Percentiles rank a stretch among this genome's conserved stretches.
phyloP scores from a whole-genome alignment of 2,797 vertebrate genomes.

The Rhynchotus rufescens region DNA sequence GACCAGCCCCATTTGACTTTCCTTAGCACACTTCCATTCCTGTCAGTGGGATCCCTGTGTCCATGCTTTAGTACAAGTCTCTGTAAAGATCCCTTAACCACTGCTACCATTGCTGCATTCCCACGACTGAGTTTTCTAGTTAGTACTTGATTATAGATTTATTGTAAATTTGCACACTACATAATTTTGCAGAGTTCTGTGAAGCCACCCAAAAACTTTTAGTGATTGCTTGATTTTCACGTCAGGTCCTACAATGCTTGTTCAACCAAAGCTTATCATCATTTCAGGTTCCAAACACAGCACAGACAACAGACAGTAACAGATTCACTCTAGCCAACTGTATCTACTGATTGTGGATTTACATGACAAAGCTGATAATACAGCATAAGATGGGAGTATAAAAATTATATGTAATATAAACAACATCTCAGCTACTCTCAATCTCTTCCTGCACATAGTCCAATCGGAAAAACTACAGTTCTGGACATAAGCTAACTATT shows the following conservation, averaged over 20 bases:
- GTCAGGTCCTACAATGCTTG: not conserved
- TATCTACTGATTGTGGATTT: not conserved
- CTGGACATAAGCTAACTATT: slow-evolving; percentile 12
- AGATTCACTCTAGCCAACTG: not conserved
- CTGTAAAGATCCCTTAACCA: not conserved
- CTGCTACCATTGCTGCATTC: not conserved
- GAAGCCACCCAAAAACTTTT: not conserved
- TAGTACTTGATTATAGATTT: not conserved
- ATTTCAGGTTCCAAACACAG: not conserved
- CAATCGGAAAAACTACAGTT: not conserved
- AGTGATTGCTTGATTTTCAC: not conserved
- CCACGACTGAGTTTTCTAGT: not conserved
- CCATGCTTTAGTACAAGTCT: fast-evolving
- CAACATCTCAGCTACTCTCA: slow-evolving; percentile 5
- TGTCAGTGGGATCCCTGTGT: not conserved
- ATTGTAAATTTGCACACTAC: not conserved
- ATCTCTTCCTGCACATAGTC: not conserved
- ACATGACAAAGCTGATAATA: not conserved
- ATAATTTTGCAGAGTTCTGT: not conserved
- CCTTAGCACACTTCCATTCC: not conserved
- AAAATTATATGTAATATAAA: not conserved
- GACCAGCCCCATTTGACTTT: not conserved
- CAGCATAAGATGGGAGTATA: not conserved
- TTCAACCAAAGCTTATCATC: not conserved
- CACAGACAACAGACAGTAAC: not conserved